A percentile compares a stretch with the other conserved stretches of the same genome.
These are phyloP conservation scores for Chaenogobius annularis DNA, from an alignment of 2,113 vertebrate species.

Conservation along the genomic window DNA sequence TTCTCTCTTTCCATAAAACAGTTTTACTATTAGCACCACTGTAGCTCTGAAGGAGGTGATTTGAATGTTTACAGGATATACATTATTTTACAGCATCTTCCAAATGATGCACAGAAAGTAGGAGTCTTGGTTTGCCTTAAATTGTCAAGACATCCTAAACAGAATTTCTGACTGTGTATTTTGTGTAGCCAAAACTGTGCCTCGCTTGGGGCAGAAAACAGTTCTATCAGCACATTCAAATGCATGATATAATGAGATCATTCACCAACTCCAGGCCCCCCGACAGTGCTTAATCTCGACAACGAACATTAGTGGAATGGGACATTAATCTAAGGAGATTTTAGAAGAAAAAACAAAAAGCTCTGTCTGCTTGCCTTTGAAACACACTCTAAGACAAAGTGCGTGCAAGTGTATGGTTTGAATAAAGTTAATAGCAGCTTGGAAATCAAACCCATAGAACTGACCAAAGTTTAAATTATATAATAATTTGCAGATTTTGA, in stretches of 20 bases:
- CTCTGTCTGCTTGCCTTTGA: slow-evolving; percentile 36
- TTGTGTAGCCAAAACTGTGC: slow-evolving; percentile 52
- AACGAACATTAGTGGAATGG: slow-evolving; percentile 48
- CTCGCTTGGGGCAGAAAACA: slow-evolving; percentile 16
- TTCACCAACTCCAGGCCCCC: slow-evolving; percentile 32
- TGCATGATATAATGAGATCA: slow-evolving; percentile 44
- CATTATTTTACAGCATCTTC: too few relatives aligned
- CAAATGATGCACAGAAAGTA: too few relatives aligned
- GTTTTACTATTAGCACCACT: too few relatives aligned
- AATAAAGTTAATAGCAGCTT: slow-evolving; percentile 34
- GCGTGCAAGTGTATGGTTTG: slow-evolving; percentile 47
- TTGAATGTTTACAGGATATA: too few relatives aligned
- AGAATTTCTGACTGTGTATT: slow-evolving; percentile 43
- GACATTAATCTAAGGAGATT: slow-evolving; percentile 28
- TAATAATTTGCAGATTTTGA: background rate
- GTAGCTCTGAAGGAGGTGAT: too few relatives aligned
- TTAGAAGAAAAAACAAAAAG: slow-evolving; percentile 25
- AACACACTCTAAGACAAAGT: slow-evolving; percentile 47
- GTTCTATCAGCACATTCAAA: slow-evolving; percentile 58
- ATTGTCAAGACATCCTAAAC: slow-evolving; percentile 26
- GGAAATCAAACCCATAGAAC: slow-evolving; percentile 37
- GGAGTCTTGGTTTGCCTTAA: too few relatives aligned
- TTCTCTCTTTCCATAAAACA: too few relatives aligned
- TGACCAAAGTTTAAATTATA: slow-evolving; percentile 16
- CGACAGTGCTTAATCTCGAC: slow-evolving; percentile 34